These are phyloP conservation scores for Luperina testacea DNA, from an alignment of 2,888 invertebrate species.

Conservation along the genomic window DNA sequence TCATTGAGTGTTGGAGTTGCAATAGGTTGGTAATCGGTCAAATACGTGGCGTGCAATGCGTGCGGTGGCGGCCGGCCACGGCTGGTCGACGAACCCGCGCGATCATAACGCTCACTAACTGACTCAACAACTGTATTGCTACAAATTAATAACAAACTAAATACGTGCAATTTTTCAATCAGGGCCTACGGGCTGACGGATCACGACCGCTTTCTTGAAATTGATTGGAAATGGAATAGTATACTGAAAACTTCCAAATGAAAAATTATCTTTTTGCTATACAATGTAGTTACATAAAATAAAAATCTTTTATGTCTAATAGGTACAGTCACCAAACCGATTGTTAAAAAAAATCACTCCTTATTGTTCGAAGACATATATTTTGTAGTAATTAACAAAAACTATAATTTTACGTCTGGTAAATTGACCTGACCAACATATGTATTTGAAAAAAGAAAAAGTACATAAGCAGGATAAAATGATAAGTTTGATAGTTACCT, in stretches of 20 bases:
- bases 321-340: background rate
- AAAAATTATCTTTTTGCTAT: background rate
- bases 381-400: conserved; percentile 5
- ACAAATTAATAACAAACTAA: conserved; percentile 68
- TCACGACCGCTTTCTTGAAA: conserved; percentile 20
- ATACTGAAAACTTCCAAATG: conserved; percentile 4
- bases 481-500: background rate
- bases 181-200: conserved; percentile 28
- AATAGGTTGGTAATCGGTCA: conserved; percentile 79
- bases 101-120: conserved; percentile 62
- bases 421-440: conserved; percentile 12
- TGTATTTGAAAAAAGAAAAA: background rate
- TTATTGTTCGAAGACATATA: background rate
- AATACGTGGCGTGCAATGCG: conserved; percentile 77
- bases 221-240: conserved; percentile 7
- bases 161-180: conserved; percentile 57
- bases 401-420: background rate
- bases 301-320: background rate
- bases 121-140: conserved; percentile 68
- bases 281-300: background rate
- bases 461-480: background rate
- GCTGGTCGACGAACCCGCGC: conserved; percentile 83
- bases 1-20: conserved; percentile 79
- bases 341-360: background rate
- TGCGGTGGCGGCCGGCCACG: conserved; percentile 75